Evolutionary conservation across 1,140 invertebrate genomes (phyloP), one percentile per base, ranked within the genome.

Genomic region (Coboldia fuscipes): DNA sequence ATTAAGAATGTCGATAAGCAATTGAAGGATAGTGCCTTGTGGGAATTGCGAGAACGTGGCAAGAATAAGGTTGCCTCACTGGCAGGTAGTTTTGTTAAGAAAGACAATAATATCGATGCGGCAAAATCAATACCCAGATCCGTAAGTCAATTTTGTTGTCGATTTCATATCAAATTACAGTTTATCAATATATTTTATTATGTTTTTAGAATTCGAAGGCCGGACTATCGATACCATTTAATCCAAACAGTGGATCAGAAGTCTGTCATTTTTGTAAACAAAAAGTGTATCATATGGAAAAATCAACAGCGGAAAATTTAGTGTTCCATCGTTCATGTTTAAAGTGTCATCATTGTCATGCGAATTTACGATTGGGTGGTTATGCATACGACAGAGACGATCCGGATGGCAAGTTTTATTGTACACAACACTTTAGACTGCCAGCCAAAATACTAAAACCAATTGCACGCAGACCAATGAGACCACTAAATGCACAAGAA

Each of bases 261-360:
- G 65, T 69, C 40, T 90, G 84, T 51, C 77, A 83, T 54, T 84
- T 86, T 58, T 92, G 85, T 57, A 65, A 70, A 37, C 81, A 84
- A 54, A 63, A 78, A 12, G 85, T 90, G 19, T 90, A 90, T 50
- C 60, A 88, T 12, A 81, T 89, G 71, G 84, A 92, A 54, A 65
- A 79, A 37, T 63, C 85, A 42, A 79, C 67, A 46, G 77, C 83
- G 4, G 83, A 89, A 61, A 81, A 80, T 26, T 69, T 75, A 45
- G 80, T 81, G 45, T 84, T 90, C 53, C 85, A 92, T 60, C 63
- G 83, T 30, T 72, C 73, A 36, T 86, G 82, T 53, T 80, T 86
- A 46, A 68, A 70, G 45, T 78, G 71, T 51, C 48, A 57, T 43
- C 50, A 57, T 38, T 58, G 56, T 43, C 54, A 52, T 36, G 51